A percentile compares a stretch with the other conserved stretches of the same genome.
phyloP scores from a whole-genome alignment of 2,888 invertebrate genomes.

The Cataglyphis cursor region DNA sequence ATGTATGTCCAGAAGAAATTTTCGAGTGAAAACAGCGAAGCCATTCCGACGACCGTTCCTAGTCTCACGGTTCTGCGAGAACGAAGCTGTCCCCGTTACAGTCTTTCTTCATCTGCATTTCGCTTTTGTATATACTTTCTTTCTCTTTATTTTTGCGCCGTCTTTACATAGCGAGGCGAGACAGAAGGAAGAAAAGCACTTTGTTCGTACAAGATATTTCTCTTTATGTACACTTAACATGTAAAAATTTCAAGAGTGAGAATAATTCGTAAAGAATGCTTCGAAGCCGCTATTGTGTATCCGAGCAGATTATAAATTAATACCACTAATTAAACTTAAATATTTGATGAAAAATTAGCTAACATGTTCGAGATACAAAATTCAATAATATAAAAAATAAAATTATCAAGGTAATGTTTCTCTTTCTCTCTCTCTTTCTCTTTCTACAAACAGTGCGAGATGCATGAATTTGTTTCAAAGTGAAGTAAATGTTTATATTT shows the following conservation, averaged over 20 bases:
- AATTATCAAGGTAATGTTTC: background rate
- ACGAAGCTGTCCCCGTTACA: constrained; percentile 62
- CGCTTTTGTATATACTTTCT: constrained; percentile 58
- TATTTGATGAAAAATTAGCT: background rate
- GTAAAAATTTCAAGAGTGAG: constrained; percentile 47
- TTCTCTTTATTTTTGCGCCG: constrained; percentile 34
- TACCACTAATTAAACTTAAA: background rate
- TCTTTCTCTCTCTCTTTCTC: too few relatives aligned
- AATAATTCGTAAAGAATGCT: constrained; percentile 49
- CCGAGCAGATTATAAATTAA: constrained; percentile 38
- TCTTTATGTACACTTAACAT: constrained; percentile 51
- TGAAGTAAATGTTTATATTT: constrained; percentile 3
- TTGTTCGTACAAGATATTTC: constrained; percentile 38
- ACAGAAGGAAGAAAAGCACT: constrained; percentile 61
- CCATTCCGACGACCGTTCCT: constrained; percentile 60
- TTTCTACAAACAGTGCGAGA: background rate
- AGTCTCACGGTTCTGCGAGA: constrained; percentile 44
- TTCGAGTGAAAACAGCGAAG: constrained; percentile 65
- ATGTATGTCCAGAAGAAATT: constrained; percentile 72
- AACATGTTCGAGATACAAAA: background rate
- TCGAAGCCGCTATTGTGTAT: constrained; percentile 38
- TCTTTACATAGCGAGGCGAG: constrained; percentile 46
- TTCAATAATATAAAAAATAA: background rate
- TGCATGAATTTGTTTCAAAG: constrained; percentile 9
- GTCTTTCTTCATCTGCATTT: constrained; percentile 70